phyloP scores from a whole-genome alignment of 2,113 vertebrate genomes.

The Nipponia nippon region DNA sequence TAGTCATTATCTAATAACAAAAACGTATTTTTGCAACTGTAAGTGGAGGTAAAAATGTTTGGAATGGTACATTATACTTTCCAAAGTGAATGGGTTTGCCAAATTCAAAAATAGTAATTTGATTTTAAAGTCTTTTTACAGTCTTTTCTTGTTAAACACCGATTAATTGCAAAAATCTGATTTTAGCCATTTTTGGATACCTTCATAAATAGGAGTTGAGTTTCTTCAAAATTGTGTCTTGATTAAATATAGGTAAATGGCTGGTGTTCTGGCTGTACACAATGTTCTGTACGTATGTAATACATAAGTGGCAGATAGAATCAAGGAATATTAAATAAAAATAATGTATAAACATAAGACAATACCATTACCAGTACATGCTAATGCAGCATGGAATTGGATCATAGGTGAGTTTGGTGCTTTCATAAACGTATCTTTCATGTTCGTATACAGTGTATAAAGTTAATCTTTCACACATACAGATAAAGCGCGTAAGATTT shows the following conservation, averaged over 20 bases:
- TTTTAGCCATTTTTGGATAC: not conserved
- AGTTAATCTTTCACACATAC: not conserved
- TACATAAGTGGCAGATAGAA: not conserved
- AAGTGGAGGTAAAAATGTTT: not conserved
- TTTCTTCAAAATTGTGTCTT: not conserved
- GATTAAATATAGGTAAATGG: not conserved
- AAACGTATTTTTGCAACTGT: not conserved
- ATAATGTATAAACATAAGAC: not conserved
- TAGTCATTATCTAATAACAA: not conserved
- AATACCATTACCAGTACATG: not conserved
- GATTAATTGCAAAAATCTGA: not conserved
- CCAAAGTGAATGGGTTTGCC: not conserved
- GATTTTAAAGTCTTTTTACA: constrained; percentile 5
- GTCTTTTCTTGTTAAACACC: not conserved
- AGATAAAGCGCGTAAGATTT: not conserved
- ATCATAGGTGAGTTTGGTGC: not conserved
- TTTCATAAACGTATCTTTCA: not conserved
- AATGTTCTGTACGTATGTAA: not conserved
- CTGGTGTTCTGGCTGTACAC: not conserved
- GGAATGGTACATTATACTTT: not conserved
- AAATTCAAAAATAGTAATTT: not conserved
- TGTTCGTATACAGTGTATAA: not conserved
- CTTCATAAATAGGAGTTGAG: not conserved
- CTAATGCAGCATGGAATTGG: not conserved
- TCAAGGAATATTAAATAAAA: not conserved